Percentiles rank a stretch among this genome's conserved stretches.
Evolutionary conservation across 2,797 vertebrate genomes (phyloP).

Genomic region (Hippopotamyrus pictus): DNA sequence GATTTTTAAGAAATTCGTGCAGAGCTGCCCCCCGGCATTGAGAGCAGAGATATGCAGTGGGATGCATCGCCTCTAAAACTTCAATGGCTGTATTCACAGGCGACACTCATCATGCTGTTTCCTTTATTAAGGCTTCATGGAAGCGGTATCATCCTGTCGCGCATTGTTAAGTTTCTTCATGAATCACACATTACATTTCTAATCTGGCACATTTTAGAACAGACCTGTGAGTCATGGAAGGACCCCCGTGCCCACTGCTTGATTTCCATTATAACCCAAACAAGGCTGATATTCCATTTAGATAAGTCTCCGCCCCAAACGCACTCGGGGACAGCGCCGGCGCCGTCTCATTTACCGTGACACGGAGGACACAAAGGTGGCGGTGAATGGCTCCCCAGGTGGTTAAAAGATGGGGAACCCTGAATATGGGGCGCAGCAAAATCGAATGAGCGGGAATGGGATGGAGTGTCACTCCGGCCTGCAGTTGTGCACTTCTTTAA

Average conservation of each 20-base stretch:
- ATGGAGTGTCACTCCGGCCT: conserved; percentile 23
- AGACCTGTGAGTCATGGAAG: conserved; percentile 51
- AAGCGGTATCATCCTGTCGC: conserved; percentile 47
- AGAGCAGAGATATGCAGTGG: conserved; percentile 26
- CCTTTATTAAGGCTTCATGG: conserved; percentile 49
- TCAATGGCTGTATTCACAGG: conserved; percentile 46
- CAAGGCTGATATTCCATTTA: conserved; percentile 75
- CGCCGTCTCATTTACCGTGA: conserved; percentile 62
- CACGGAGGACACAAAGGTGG: conserved; percentile 57
- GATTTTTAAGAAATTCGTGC: conserved; percentile 16
- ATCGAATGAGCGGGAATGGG: conserved; percentile 23
- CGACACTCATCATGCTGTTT: conserved; percentile 44
- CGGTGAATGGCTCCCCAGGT: conserved; percentile 28
- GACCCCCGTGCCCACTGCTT: conserved; percentile 54
- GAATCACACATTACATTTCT: conserved; percentile 52
- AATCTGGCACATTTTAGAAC: conserved; percentile 66
- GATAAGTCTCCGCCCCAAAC: conserved; percentile 62
- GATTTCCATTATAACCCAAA: conserved; percentile 64
- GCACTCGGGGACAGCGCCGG: conserved; percentile 47
- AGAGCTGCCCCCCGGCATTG: conserved; percentile 16
- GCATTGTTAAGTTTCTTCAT: conserved; percentile 51
- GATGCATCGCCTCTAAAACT: conserved; percentile 37
- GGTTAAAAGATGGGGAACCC: conserved; percentile 60
- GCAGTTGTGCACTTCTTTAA: conserved; percentile 25
- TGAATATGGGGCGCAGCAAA: conserved; percentile 55